Conservation (phyloP, 2,113 vertebrate genomes). For the Phaethornis superciliosus region DNA sequence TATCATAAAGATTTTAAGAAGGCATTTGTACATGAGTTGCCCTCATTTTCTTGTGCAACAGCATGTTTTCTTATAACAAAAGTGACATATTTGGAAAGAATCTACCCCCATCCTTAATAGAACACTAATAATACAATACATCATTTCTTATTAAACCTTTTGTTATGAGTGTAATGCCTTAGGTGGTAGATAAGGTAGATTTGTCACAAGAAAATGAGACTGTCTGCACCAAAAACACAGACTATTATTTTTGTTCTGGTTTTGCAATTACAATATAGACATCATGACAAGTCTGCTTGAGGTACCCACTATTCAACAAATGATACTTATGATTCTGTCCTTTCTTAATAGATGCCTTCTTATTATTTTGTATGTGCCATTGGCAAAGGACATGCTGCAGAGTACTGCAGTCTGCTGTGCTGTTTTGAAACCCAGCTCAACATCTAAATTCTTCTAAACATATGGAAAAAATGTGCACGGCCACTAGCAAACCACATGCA, state of each 20-base stretch:
- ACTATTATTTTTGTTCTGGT: conserved; percentile 63
- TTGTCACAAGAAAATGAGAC: conserved; percentile 67
- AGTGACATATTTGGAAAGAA: neutral
- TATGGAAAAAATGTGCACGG: neutral
- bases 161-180: conserved; percentile 50
- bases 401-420: conserved; percentile 16
- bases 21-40: neutral
- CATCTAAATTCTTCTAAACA: conserved; percentile 19
- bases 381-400: conserved; percentile 33
- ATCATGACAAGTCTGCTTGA: conserved; percentile 37
- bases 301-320: conserved; percentile 47
- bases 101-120: neutral
- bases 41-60: neutral
- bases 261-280: conserved; percentile 60
- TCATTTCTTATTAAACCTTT: conserved; percentile 64
- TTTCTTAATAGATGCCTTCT: conserved; percentile 21
- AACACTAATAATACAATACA: conserved; percentile 43
- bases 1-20: neutral
- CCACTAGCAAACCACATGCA: conserved; percentile 16
- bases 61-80: neutral
- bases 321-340: neutral
- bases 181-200: conserved; percentile 53
- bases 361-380: conserved; percentile 11
- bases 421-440: conserved; percentile 22
- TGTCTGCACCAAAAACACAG: conserved; percentile 37